Base-by-base conservation (phyloP, 2,113 vertebrate genomes). In the Ceyx cyanopectus region DNA sequence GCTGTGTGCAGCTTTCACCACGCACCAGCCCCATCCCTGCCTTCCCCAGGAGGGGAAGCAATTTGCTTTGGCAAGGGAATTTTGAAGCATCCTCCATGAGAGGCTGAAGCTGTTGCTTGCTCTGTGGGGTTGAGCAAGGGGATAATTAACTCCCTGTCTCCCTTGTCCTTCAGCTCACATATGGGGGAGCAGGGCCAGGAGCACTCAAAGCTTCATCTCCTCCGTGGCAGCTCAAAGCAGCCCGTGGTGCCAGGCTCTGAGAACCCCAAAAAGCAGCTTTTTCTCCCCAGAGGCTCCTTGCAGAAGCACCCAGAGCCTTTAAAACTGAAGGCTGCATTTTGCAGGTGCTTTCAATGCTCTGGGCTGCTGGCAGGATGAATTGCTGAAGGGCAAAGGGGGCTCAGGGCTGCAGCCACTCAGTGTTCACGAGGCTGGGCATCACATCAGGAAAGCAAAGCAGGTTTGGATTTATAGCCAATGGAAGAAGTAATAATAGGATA, bases 341-440 rank as follows among this genome's bases (percentile, higher is more conserved):
- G n/a, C 34, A 66, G 37, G 34, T 69, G 7, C 40, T 67, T n/a
- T 4, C 22, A 73, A 79, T 40, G 5, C 6, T 41, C 54, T 37
- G 40, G 6, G 48, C 67, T 43, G 40, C 60, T 3, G 4, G 41
- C 9, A 11, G 32, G 30, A 63, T 6, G 7, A 43, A 18, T 9
- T 27, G 60, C 60, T 30, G 22, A 32, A 57, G 45, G 81, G 50
- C 24, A 37, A 43, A 57, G 54, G 0, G 1, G 60, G 60, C 27
- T 32, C 0, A 1, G 67, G 72, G 57, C 66, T 1, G 8, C 60
- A 14, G 66, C 27, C 9, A 13, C 7, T 2, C 1, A 5, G 21
- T n/a, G 11, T 8, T 18, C 0, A 1, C 27, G 15, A 46, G 41
- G 20, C 14, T 32, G 60, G 75, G 48, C 40, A 37, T 19, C 23